These are phyloP conservation scores for Lordiphosa andalusiaca DNA, from an alignment of 2,888 invertebrate species.

Conservation along the genomic window DNA sequence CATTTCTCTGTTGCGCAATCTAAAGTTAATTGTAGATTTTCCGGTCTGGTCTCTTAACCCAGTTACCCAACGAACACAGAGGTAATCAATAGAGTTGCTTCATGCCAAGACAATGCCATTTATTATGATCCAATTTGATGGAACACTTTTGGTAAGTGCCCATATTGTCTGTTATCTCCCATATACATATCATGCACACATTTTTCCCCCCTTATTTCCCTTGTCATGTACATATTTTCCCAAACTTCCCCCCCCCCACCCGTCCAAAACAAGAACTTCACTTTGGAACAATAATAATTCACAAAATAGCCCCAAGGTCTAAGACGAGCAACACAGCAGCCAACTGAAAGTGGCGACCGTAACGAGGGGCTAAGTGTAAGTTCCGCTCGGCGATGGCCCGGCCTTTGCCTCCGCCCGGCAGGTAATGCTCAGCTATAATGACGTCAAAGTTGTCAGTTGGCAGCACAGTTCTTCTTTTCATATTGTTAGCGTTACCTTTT, in stretches of 20 bases:
- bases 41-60: no score
- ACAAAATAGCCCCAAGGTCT: conserved; percentile 56
- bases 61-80: no score
- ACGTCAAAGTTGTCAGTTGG: conserved; percentile 67
- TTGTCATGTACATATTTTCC: no score
- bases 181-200: no score
- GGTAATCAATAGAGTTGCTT: no score
- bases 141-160: no score
- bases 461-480: conserved; percentile 39
- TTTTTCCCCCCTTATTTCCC: no score
- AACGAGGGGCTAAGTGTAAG: conserved; percentile 43
- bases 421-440: conserved; percentile 55
- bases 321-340: not conserved
- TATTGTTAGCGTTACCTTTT: conserved; percentile 48
- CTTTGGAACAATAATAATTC: conserved; percentile 68
- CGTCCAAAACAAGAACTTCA: conserved; percentile 34
- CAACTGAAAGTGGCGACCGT: conserved; percentile 35
- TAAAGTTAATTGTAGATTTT: no score
- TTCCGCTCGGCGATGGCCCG: conserved; percentile 1
- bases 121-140: no score
- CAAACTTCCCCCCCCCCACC: not conserved
- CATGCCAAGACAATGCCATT: no score
- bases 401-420: conserved; percentile 23
- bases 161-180: no score
- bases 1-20: no score